phyloP scores from a whole-genome alignment of 2,113 vertebrate genomes.

The Myodes glareolus region DNA sequence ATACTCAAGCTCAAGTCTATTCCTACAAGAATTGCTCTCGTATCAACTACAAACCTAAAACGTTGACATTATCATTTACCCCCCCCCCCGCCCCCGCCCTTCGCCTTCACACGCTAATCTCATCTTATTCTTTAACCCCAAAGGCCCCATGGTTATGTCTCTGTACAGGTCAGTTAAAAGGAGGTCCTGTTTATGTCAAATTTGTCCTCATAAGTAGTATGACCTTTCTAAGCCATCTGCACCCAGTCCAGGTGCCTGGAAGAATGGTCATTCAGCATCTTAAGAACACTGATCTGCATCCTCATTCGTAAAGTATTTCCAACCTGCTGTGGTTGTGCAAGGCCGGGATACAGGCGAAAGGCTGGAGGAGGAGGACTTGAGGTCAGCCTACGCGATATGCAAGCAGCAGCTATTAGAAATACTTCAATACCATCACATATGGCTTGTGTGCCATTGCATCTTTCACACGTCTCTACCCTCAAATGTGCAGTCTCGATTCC shows the following conservation, averaged over 20 bases:
- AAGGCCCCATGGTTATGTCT: background rate
- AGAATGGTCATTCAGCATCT: background rate
- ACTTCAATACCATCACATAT: background rate
- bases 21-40: background rate
- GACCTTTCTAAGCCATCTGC: background rate
- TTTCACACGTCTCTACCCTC: background rate
- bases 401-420: background rate
- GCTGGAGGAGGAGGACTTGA: background rate
- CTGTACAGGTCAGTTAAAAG: background rate
- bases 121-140: background rate
- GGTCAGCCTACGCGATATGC: background rate
- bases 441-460: background rate
- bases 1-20: background rate
- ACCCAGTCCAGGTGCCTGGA: background rate
- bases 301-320: background rate
- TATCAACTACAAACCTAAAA: background rate
- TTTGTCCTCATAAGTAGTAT: background rate
- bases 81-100: background rate
- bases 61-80: background rate
- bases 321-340: background rate
- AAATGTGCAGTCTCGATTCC: background rate
- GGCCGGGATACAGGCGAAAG: background rate
- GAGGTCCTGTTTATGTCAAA: background rate
- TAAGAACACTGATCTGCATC: background rate
- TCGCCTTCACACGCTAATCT: background rate